A percentile compares a stretch with the other conserved stretches of the same genome.
Evolutionary conservation across 2,113 vertebrate species (phyloP).

Genomic region (Embiotoca jacksoni): DNA sequence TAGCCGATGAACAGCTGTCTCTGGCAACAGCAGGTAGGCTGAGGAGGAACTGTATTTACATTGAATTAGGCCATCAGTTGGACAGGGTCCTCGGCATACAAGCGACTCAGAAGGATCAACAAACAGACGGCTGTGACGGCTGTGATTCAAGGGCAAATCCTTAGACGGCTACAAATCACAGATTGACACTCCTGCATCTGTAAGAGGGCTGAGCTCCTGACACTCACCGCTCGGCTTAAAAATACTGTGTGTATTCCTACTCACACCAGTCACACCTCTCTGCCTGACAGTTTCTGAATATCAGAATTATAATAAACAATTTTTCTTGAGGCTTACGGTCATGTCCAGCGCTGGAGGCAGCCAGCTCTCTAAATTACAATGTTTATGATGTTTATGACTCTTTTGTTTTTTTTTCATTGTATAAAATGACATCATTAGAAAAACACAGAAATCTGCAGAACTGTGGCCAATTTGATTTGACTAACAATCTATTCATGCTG

Average conservation of each 20-base stretch:
- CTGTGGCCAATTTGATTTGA: neutral
- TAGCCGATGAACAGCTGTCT: conserved; percentile 67
- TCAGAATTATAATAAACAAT: neutral
- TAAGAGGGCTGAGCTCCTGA: conserved; percentile 44
- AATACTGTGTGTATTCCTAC: conserved; percentile 6
- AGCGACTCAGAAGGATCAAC: conserved; percentile 65
- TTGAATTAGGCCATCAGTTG: conserved; percentile 71
- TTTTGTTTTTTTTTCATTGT: no score
- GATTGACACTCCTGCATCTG: conserved; percentile 55
- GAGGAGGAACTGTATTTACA: conserved; percentile 63
- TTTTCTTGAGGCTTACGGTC: neutral
- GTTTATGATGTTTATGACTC: neutral
- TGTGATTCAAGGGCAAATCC: conserved; percentile 72
- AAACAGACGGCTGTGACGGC: conserved; percentile 53
- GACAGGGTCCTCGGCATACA: conserved; percentile 54
- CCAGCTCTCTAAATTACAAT: no score
- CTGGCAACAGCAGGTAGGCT: conserved; percentile 65
- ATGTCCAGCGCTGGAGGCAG: neutral
- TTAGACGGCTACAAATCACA: conserved; percentile 66
- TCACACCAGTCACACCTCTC: neutral
- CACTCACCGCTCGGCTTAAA: conserved; percentile 22
- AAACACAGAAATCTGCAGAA: neutral
- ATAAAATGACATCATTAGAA: neutral
- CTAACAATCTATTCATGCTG: no score
- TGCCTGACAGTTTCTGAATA: neutral